These are phyloP conservation scores for Nemopilema nomurai DNA, from an alignment of 30 jellyfish, hydroid and myxozoan species.

Conservation along the genomic window DNA sequence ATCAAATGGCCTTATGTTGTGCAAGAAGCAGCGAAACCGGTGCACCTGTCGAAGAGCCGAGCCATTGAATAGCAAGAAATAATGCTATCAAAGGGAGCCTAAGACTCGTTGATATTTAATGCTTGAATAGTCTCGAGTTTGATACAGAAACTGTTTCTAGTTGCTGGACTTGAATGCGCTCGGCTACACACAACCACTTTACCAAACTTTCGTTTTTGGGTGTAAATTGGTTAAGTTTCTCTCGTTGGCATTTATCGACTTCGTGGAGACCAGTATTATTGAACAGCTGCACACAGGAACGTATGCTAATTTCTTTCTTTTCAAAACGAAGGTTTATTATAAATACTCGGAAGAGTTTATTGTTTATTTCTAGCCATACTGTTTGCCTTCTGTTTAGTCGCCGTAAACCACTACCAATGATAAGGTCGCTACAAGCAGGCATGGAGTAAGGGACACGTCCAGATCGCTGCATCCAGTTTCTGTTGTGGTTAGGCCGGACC, in stretches of 20 bases:
- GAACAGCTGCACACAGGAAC: slow-evolving; percentile 79
- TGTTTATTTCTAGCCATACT: slow-evolving; percentile 76
- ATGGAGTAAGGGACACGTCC: slow-evolving; percentile 48
- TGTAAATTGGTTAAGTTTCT: slow-evolving; percentile 59
- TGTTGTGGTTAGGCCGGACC: slow-evolving; percentile 60
- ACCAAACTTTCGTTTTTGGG: slow-evolving; percentile 47
- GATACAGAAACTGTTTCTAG: slow-evolving; percentile 70
- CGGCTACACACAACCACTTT: slow-evolving; percentile 34
- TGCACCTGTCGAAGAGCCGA: slow-evolving; percentile 55
- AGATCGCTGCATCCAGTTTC: slow-evolving; percentile 17
- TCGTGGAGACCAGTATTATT: slow-evolving; percentile 64
- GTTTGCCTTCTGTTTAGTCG: slow-evolving; percentile 81
- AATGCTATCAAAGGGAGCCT: slow-evolving; percentile 75
- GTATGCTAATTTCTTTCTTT: slow-evolving; percentile 82
- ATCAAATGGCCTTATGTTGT: slow-evolving; percentile 21
- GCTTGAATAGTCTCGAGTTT: slow-evolving; percentile 73
- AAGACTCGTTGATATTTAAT: slow-evolving; percentile 57
- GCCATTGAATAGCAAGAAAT: slow-evolving; percentile 43
- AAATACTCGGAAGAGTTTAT: slow-evolving; percentile 75
- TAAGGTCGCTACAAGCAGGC: slow-evolving; percentile 14
- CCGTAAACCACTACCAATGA: slow-evolving; percentile 36
- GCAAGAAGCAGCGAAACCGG: slow-evolving; percentile 11
- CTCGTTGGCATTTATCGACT: slow-evolving; percentile 69
- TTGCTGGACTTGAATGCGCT: slow-evolving; percentile 57
- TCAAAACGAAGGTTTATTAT: slow-evolving; percentile 78